phyloP scores from a whole-genome alignment of 2,113 vertebrate genomes.

The Varanus salvator region DNA sequence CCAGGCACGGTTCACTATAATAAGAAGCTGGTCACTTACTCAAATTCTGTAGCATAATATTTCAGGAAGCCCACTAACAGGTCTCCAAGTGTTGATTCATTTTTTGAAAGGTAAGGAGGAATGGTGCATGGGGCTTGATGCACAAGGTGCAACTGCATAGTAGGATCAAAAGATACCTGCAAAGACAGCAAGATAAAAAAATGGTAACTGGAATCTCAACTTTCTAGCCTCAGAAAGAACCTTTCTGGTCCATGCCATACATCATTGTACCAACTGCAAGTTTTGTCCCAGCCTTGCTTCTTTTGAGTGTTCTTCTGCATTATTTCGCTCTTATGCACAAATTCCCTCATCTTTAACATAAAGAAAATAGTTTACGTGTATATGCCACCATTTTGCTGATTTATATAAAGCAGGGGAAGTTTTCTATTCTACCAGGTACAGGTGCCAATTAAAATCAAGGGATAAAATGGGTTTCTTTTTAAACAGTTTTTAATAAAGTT shows the following conservation, averaged over 20 bases:
- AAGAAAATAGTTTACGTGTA: background rate
- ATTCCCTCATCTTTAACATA: background rate
- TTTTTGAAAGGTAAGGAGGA: conserved; percentile 88
- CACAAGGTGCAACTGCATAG: conserved; percentile 87
- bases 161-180: conserved; percentile 89
- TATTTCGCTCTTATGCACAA: background rate
- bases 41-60: conserved; percentile 93
- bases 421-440: background rate
- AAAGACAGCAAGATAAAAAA: conserved; percentile 60
- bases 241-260: background rate
- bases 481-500: too few relatives aligned
- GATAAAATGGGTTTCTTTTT: background rate
- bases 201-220: background rate
- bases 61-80: conserved; percentile 93
- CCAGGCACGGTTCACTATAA: conserved; percentile 4
- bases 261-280: background rate
- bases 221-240: background rate
- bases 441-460: background rate
- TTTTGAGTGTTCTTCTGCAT: background rate
- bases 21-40: conserved; percentile 79
- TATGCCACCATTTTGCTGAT: background rate
- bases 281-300: background rate
- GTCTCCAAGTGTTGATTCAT: conserved; percentile 88
- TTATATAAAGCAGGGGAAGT: background rate
- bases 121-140: conserved; percentile 83